Evolutionary conservation across 2,113 vertebrate genomes (phyloP).

Genomic region (Festucalex cinctus): DNA sequence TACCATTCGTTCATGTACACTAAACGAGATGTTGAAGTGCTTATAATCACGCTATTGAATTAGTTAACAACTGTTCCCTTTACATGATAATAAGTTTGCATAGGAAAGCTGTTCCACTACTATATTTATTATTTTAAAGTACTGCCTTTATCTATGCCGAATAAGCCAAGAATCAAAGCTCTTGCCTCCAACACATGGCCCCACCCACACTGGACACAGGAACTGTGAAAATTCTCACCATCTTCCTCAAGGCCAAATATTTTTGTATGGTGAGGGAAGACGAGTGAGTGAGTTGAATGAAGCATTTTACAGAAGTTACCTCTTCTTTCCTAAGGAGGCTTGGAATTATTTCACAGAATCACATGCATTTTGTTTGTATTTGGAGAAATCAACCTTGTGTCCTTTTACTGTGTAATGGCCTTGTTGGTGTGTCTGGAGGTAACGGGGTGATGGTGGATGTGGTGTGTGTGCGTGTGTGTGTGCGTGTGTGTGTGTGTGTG

Average conservation of each 20-base stretch:
- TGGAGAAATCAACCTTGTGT: conserved; percentile 31
- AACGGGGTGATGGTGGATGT: background rate
- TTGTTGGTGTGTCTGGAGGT: conserved; percentile 31
- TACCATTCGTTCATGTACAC: background rate
- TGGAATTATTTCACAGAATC: background rate
- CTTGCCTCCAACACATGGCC: conserved; percentile 9
- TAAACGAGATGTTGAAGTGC: background rate
- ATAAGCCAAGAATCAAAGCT: background rate
- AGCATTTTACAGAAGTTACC: background rate
- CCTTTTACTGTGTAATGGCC: conserved; percentile 36
- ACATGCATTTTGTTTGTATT: background rate
- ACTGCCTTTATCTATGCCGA: background rate
- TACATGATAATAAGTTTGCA: background rate
- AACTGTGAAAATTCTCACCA: conserved; percentile 41
- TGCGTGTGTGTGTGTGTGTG: conserved; percentile 21
- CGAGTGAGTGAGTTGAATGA: conserved; percentile 36
- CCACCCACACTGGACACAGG: conserved; percentile 17
- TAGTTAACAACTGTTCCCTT: background rate
- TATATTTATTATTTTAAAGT: background rate
- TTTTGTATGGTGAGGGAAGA: conserved; percentile 17
- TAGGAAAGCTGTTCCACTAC: background rate
- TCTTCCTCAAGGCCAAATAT: conserved; percentile 41
- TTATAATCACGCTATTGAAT: background rate
- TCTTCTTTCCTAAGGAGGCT: background rate
- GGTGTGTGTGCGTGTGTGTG: conserved; percentile 23